Conservation (phyloP, 2,113 vertebrate species). For the Phainopepla nitens region DNA sequence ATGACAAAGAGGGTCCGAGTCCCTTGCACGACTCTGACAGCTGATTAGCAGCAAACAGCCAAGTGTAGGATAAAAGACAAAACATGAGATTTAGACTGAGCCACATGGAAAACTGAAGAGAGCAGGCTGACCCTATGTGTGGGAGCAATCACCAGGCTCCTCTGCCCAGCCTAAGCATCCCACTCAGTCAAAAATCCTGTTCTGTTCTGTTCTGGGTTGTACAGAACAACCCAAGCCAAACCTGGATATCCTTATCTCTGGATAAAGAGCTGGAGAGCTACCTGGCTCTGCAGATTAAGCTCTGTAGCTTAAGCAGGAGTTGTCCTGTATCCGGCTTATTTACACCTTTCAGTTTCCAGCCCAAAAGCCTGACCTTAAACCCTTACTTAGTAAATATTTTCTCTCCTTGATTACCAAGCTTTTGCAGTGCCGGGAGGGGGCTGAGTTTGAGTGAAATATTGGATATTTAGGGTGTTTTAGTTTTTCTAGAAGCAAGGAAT, state of each 20-base stretch:
- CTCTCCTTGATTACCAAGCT: background rate
- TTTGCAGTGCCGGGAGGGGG: background rate
- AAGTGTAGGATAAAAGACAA: background rate
- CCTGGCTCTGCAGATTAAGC: background rate
- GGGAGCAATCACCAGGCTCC: background rate
- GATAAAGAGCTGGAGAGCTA: background rate
- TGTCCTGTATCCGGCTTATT: background rate
- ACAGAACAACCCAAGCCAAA: background rate
- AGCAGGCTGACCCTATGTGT: background rate
- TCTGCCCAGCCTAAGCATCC: background rate
- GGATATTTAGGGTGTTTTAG: background rate
- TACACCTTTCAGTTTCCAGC: background rate
- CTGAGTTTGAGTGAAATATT: background rate
- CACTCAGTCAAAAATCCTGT: background rate
- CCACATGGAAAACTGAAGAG: background rate
- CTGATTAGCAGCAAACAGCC: background rate
- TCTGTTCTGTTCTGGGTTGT: background rate
- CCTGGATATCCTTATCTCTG: too few relatives aligned
- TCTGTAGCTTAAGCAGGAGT: background rate
- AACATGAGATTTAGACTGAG: background rate
- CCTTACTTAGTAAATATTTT: slow-evolving; percentile 2
- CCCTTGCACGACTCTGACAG: background rate
- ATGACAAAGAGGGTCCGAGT: background rate
- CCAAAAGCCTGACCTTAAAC: background rate
- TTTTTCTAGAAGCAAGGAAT: background rate